Base-by-base conservation (phyloP, 2,888 invertebrate genomes). In the Saturnia pavonia region DNA sequence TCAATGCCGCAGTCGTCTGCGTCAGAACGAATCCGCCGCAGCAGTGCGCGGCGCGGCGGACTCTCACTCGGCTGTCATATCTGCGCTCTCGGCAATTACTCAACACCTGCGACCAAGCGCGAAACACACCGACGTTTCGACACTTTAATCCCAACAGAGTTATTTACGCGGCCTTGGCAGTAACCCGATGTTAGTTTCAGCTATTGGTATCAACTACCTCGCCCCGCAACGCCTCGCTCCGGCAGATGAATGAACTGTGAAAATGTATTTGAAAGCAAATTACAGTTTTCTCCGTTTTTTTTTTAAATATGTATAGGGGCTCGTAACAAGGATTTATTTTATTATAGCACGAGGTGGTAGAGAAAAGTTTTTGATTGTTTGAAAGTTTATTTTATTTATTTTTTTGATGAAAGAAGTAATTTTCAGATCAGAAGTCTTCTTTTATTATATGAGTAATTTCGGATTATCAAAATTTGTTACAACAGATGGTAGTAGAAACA, bases 61-160 rank as follows among this genome's bases (percentile, higher is more conserved):
- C 69, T 69, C 76, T n/a, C n/a, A n/a, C n/a, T 69, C 74, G 71
- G 74, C 86, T 87, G 88, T 88, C 88, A 86, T 87, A 85, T 84
- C 85, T 77, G 72, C 72, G 79, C 82, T 80, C 74, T 72, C 76
- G 76, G 77, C 86, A 88, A 88, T 88, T 82, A 86, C 88, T 88
- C 88, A 87, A 69, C 85, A 85, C 87, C 85, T 84, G 84, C 76
- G 78, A 77, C 77, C 74, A 68, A 71, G 70, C 65, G 45, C 48
- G 48, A 72, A n/a, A 73, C 75, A 73, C 72, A 25, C 68, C 75
- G 72, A 75, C 75, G 80, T 84, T 83, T 81, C 82, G 82, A 82
- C 84, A 84, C 80, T 85, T 86, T 85, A 82, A 87, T 87, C 85
- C 82, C 75, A 71, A 72, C 72, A 75, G 82, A 83, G 81, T 85